Evolutionary conservation across 2,797 vertebrate species (phyloP).

Genomic region (Psittacula echo): DNA sequence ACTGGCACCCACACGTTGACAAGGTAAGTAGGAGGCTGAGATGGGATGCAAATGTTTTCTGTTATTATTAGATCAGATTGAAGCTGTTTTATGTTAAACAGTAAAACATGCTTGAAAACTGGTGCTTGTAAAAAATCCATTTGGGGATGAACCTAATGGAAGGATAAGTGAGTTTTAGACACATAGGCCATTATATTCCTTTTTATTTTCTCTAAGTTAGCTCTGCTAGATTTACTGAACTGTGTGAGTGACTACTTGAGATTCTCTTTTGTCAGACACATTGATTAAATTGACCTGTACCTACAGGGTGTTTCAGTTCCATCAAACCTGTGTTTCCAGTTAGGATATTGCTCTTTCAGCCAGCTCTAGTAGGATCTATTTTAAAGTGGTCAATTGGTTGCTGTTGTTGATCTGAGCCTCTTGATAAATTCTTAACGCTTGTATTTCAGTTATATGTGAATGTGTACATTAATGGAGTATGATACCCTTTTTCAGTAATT

Average conservation of each 20-base stretch:
- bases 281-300: neutral
- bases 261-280: neutral
- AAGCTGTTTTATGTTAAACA: neutral
- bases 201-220: neutral
- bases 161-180: neutral
- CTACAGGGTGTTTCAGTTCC: neutral
- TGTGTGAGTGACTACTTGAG: neutral
- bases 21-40: conserved; percentile 81
- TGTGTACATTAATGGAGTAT: neutral
- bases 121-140: neutral
- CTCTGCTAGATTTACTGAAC: neutral
- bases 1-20: conserved; percentile 96
- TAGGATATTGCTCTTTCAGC: neutral
- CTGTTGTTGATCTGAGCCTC: neutral
- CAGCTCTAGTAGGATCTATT: neutral
- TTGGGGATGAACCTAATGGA: neutral
- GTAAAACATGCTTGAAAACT: neutral
- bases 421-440: neutral
- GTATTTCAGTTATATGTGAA: neutral
- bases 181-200: neutral
- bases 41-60: neutral
- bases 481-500: neutral
- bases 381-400: neutral
- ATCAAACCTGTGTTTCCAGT: neutral
- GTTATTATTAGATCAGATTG: neutral